Conservation (phyloP, 2,888 invertebrate species). For the Suillia variegata region DNA sequence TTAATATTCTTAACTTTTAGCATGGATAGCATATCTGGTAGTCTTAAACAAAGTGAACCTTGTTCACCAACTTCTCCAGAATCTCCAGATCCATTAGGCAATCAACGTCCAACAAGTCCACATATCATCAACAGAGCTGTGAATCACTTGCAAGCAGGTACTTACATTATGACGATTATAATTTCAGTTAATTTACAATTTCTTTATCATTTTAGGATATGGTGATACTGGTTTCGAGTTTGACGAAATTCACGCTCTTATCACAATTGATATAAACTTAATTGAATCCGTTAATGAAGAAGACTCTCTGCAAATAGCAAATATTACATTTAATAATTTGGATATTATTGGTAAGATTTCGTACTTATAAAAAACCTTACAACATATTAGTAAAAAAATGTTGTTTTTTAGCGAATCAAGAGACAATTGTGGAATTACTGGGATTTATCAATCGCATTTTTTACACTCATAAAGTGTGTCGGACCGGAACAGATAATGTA, state of each 20-base stretch:
- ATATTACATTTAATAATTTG: constrained; percentile 90
- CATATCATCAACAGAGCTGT: constrained; percentile 66
- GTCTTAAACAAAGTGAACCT: constrained; percentile 89
- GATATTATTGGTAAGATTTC: constrained; percentile 89
- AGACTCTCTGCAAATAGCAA: constrained; percentile 74
- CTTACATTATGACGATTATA: not conserved
- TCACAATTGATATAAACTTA: constrained; percentile 80
- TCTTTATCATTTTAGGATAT: constrained; percentile 11
- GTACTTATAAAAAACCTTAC: no score
- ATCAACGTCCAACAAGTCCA: constrained; percentile 64
- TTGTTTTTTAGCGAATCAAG: constrained; percentile 88
- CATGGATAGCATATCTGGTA: constrained; percentile 93
- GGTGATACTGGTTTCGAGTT: constrained; percentile 35
- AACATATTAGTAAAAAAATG: no score
- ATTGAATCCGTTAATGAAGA: constrained; percentile 61
- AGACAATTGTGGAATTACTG: constrained; percentile 90
- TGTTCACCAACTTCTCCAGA: constrained; percentile 85
- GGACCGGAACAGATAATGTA: constrained; percentile 7
- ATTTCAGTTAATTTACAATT: constrained; percentile 7
- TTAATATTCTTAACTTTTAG: no score
- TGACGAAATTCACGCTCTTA: constrained; percentile 72
- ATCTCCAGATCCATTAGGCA: constrained; percentile 67
- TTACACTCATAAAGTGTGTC: constrained; percentile 55
- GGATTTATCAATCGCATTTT: constrained; percentile 83
- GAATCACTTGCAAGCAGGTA: constrained; percentile 61